A percentile compares a stretch with the other conserved stretches of the same genome.
Conservation (phyloP, 2,113 vertebrate species). For the Corvus cornix region DNA sequence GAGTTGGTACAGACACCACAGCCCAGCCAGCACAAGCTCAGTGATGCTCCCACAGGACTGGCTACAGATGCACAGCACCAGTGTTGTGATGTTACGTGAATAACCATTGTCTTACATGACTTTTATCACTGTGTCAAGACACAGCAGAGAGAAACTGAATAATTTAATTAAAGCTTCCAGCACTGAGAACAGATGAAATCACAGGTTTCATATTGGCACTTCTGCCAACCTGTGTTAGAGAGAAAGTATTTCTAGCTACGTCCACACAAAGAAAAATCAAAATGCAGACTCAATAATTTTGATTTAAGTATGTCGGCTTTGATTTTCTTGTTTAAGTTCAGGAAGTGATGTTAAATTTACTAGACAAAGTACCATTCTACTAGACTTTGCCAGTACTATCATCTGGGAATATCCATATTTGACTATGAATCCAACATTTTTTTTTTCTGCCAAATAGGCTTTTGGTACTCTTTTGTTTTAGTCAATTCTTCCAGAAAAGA, state of each 20-base stretch:
- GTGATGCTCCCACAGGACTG: not conserved
- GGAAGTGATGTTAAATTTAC: not conserved
- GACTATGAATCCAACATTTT: not conserved
- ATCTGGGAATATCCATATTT: not conserved
- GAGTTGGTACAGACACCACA: not conserved
- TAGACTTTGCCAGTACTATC: not conserved
- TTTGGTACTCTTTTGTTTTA: not conserved
- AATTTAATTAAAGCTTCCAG: not conserved
- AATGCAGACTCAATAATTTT: not conserved
- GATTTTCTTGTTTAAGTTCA: not conserved
- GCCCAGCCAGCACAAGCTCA: fast-evolving
- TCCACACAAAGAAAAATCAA: not conserved
- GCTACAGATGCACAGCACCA: not conserved
- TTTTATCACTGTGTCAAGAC: not conserved
- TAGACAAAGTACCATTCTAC: not conserved
- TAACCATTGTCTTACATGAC: not conserved
- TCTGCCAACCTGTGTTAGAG: not conserved
- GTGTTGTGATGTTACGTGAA: fast-evolving
- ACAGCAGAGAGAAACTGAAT: not conserved
- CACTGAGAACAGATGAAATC: not conserved
- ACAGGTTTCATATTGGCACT: not conserved
- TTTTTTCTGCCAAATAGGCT: not conserved
- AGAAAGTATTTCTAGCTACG: not conserved
- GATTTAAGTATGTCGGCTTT: not conserved
- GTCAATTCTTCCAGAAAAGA: not conserved